These are phyloP conservation scores for Papilio protenor DNA, from an alignment of 2,888 invertebrate genomes.

Conservation along the genomic window DNA sequence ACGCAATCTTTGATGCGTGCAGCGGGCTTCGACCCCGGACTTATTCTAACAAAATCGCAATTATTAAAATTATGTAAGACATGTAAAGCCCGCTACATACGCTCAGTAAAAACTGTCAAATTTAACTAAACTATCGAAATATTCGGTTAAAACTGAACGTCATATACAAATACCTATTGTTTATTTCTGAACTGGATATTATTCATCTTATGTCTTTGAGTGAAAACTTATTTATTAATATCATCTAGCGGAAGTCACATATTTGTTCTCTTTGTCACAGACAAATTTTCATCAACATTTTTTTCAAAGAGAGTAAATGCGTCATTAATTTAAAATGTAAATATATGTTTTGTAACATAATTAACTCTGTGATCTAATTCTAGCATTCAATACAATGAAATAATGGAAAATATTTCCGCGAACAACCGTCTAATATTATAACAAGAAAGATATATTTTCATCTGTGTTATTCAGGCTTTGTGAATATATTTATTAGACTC, in stretches of 20 bases:
- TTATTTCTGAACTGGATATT: not conserved
- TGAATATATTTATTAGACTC: not conserved
- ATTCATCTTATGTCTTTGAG: not conserved
- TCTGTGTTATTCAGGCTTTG: not conserved
- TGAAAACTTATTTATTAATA: not conserved
- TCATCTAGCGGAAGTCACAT: conserved; percentile 5
- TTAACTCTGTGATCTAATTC: not conserved
- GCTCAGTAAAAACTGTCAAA: too few species aligned
- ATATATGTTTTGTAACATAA: too few species aligned
- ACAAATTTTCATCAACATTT: too few species aligned
- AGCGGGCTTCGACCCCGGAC: conserved; percentile 32
- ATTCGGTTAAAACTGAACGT: too few species aligned
- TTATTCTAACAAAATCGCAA: not conserved
- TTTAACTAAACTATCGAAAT: too few species aligned
- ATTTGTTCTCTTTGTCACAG: not conserved
- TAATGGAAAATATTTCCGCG: too few species aligned
- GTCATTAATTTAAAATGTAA: too few species aligned
- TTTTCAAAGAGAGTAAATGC: too few species aligned
- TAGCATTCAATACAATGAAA: not conserved
- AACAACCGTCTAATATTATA: not conserved
- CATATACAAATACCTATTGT: too few species aligned
- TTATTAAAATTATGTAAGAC: not conserved
- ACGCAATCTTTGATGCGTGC: conserved; percentile 25
- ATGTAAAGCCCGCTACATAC: too few species aligned
- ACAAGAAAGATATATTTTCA: not conserved